Evolutionary conservation across 92 coral and sea anemone species (phyloP).

Genomic region (Bergia sp.): DNA sequence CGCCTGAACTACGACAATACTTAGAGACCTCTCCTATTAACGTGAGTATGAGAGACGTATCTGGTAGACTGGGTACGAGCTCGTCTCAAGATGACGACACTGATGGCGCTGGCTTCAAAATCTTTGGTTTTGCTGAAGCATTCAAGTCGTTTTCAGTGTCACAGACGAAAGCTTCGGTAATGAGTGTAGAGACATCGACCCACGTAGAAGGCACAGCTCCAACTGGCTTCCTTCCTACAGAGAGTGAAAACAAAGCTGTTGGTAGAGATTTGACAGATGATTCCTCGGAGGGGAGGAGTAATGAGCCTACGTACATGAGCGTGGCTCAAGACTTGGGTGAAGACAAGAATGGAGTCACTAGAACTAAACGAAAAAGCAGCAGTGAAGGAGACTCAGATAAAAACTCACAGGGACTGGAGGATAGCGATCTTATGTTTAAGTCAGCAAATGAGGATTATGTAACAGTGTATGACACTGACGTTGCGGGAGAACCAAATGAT

Average conservation of each 20-base stretch:
- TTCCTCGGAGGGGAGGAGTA: conserved; percentile 39
- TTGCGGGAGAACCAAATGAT: neutral
- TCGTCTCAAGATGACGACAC: conserved; percentile 46
- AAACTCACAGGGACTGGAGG: conserved; percentile 66
- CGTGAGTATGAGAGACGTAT: conserved; percentile 76
- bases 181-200: conserved; percentile 80
- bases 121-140: conserved; percentile 22
- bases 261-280: neutral
- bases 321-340: conserved; percentile 46
- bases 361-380: conserved; percentile 56
- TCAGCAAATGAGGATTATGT: conserved; percentile 93
- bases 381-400: conserved; percentile 77
- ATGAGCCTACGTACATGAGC: conserved; percentile 45
- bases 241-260: neutral
- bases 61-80: conserved; percentile 42
- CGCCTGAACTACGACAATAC: conserved; percentile 72
- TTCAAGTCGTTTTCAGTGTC: conserved; percentile 32
- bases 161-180: conserved; percentile 46
- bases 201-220: conserved; percentile 59
- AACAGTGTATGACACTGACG: conserved; percentile 74
- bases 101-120: conserved; percentile 12
- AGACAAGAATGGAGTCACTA: conserved; percentile 43
- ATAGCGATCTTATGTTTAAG: conserved; percentile 78
- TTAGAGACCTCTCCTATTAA: conserved; percentile 61
- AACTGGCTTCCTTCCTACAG: neutral